Evolutionary conservation across 92 coral and sea anemone genomes (phyloP), one percentile per base, ranked within the genome.

Genomic region (Porites evermanni): DNA sequence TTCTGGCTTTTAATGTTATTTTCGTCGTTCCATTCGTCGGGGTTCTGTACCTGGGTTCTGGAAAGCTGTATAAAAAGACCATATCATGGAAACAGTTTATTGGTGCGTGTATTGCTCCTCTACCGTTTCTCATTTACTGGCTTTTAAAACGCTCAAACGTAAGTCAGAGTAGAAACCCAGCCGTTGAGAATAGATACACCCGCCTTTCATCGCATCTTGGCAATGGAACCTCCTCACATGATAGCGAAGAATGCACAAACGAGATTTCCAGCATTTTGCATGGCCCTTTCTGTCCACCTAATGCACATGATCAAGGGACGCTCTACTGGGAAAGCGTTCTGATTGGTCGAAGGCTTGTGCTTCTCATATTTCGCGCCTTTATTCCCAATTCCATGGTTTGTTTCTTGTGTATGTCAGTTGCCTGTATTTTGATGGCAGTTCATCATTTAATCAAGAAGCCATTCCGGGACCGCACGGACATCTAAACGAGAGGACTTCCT

Each of bases 321-420:
- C 84, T 90, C 71, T 86, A 90, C 72, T 90, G 93, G 93, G 93
- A 90, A 74, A 86, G 93, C 29, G 83, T 90, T 61, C 81, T 90
- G 84, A 90, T 82, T 86, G 93, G 93, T 64, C 79, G 90, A 53
- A 80, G 93, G 67, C 83, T 90, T 38, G 73, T 90, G 4, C 76
- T 90, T 67, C 52, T 90, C n/a, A 75, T 77, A 51, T 84, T 86
- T 10, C 84, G 79, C 4, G 84, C 88, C 44, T 87, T 90, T 63
- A 78, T 90, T 68, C 53, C 84, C 58, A 70, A 63, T 70, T 77
- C 85, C 29, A 86, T 90, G 93, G 18, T 81, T 6, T 86, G 90
- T 50, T 73, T 90, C 58, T 8, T 86, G 12, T 81, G 83, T 81
- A 81, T 90, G 93, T 79, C 93, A 0, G 56, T 80, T 3, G 86